These are phyloP conservation scores for Montipora capitata DNA, from an alignment of 92 coral and sea anemone genomes.

Conservation along the genomic window DNA sequence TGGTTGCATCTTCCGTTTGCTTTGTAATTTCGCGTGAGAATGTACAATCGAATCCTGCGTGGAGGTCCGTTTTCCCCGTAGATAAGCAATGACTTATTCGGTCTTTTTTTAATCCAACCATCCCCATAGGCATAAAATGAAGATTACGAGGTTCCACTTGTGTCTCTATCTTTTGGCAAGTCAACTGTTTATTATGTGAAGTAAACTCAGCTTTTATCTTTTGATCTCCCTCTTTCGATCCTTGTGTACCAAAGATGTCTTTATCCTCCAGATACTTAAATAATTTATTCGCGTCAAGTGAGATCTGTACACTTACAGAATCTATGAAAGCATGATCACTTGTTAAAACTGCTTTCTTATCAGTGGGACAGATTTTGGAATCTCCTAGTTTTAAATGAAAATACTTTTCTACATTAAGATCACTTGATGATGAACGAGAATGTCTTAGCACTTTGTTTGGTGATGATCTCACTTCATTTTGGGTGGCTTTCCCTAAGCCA, in stretches of 20 bases:
- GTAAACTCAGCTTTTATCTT: neutral
- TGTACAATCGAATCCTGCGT: neutral
- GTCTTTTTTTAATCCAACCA: neutral
- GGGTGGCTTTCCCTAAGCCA: neutral
- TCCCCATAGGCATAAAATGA: neutral
- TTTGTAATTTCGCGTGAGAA: neutral
- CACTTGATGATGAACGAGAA: neutral
- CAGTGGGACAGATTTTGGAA: neutral
- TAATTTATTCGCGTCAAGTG: neutral
- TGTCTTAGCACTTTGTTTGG: neutral
- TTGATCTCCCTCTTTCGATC: neutral
- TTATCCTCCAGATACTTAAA: neutral
- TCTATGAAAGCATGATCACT: constrained; percentile 10
- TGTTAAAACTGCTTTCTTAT: neutral
- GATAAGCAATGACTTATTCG: too few relatives aligned
- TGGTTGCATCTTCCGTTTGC: neutral
- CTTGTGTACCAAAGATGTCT: neutral
- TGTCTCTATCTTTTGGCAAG: neutral
- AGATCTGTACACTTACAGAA: constrained; percentile 2
- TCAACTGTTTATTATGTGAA: neutral
- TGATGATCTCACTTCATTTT: neutral
- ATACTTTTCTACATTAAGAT: neutral
- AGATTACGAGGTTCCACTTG: neutral
- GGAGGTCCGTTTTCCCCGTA: neutral
- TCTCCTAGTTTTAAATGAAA: constrained; percentile 7